phyloP scores from a whole-genome alignment of 2,797 vertebrate species.

The Oreonectes daqikongensis region DNA sequence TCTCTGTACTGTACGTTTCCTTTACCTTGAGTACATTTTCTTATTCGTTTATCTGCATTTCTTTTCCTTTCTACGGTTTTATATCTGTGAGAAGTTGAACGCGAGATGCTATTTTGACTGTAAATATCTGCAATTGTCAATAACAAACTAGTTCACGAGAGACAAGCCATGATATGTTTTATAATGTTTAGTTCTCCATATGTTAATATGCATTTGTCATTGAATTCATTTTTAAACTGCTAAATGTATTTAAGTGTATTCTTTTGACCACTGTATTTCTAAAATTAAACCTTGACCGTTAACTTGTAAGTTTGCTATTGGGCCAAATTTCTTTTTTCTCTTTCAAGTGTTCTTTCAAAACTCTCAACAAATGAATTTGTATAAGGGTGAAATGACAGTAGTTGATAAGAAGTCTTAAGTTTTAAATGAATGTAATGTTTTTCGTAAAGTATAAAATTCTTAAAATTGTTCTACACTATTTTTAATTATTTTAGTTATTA shows the following conservation, averaged over 20 bases:
- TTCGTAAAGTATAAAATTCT: too few relatives aligned
- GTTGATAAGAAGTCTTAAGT: too few relatives aligned
- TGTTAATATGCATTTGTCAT: constrained; percentile 64
- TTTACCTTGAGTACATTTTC: not conserved
- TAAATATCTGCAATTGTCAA: constrained; percentile 55
- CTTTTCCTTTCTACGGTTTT: constrained; percentile 28
- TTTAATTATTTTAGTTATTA: too few relatives aligned
- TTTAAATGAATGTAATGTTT: too few relatives aligned
- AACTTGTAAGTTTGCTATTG: constrained; percentile 2
- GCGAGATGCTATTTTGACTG: constrained; percentile 28
- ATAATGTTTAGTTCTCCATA: constrained; percentile 55
- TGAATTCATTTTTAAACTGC: constrained; percentile 69
- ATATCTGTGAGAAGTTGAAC: constrained; percentile 15
- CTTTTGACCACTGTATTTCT: constrained; percentile 21
- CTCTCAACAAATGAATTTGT: too few relatives aligned
- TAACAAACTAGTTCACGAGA: constrained; percentile 61
- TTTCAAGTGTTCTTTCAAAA: not conserved
- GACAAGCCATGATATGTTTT: constrained; percentile 67
- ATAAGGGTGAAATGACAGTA: too few relatives aligned
- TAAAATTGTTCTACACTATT: too few relatives aligned
- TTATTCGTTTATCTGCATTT: not conserved
- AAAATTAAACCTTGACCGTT: constrained; percentile 31
- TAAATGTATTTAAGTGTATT: constrained; percentile 2
- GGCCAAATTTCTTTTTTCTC: not conserved
- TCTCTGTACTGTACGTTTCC: constrained; percentile 3